phyloP scores from a whole-genome alignment of 2,113 vertebrate genomes.

The Neomonachus schauinslandi region DNA sequence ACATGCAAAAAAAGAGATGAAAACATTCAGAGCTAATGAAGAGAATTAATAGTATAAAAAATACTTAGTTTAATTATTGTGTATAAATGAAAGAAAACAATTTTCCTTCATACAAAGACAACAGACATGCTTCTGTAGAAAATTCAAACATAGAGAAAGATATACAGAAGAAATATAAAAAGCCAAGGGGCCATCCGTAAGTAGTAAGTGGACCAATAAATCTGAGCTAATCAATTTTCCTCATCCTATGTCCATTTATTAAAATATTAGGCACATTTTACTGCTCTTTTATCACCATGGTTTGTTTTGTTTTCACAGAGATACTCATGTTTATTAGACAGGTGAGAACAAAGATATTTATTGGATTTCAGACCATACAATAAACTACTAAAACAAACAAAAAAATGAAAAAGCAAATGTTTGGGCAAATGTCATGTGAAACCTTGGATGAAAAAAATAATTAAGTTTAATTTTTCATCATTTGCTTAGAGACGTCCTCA shows the following conservation, averaged over 20 bases:
- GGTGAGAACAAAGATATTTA: neutral
- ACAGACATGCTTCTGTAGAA: neutral
- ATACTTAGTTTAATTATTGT: neutral
- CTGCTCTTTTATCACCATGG: neutral
- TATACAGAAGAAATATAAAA: neutral
- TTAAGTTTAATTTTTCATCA: neutral
- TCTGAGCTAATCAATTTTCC: neutral
- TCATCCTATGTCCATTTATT: neutral
- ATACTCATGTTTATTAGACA: neutral
- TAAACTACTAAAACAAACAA: neutral
- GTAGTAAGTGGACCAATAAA: neutral
- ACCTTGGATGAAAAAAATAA: neutral
- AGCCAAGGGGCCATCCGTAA: neutral
- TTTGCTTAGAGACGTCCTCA: neutral
- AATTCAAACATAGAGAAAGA: neutral
- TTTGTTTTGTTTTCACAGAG: conserved; percentile 25
- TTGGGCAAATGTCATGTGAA: neutral
- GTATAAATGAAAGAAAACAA: neutral
- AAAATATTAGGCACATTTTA: neutral
- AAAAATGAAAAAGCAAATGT: neutral
- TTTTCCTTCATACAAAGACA: neutral
- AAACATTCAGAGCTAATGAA: neutral
- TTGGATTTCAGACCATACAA: neutral
- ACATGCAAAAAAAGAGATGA: neutral
- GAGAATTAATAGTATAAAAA: neutral